Evolutionary conservation across 2,888 invertebrate genomes (phyloP), one percentile per base, ranked within the genome.

Genomic region (Heliconius hortense): DNA sequence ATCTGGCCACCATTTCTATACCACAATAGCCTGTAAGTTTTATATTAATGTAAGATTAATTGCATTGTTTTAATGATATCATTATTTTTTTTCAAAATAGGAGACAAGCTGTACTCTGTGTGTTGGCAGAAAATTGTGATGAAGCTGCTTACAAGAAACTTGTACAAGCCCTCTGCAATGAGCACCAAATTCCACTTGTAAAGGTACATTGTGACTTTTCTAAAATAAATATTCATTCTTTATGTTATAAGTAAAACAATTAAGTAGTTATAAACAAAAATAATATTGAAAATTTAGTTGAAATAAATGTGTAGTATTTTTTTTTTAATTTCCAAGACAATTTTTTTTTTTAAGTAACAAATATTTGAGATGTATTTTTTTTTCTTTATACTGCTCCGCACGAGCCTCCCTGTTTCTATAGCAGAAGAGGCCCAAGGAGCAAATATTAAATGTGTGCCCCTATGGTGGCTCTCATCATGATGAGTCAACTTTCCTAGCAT

Each of bases 71-170:
- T 7, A 48, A 48, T 48, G 18, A 48, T 48, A 48, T 18, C 5
- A 0, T 8, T 53, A 0, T 68, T 63, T 72, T 62, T 76, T 56
- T 70, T 71, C 72, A 79, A 90, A 93, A 74, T 84, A 98, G 98
- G 95, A 97, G 99, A 89, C 98, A 98, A 95, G 99, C 99, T 73
- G 97, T 98, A 84, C 95, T 99, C 82, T 99, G 99, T 88, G 97
- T 99, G 78, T 94, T 99, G 84, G 99, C 99, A 78, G 99, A 99
- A 92, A 99, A 99, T 94, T 99, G 99, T 89, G 99, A 99, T 86
- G 99, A 99, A 93, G 98, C 98, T 73, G 97, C 97, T 93, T 99
- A 99, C 95, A 98, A 98, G 89, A 99, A 99, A 90, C 95, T 99
- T 72, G 98, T 99, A 39, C 98, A 98, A 88, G 99, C 99, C 62